Evolutionary conservation across 2,888 invertebrate species (phyloP), one percentile per base, ranked within the genome.

Genomic region (Axea sp.): DNA sequence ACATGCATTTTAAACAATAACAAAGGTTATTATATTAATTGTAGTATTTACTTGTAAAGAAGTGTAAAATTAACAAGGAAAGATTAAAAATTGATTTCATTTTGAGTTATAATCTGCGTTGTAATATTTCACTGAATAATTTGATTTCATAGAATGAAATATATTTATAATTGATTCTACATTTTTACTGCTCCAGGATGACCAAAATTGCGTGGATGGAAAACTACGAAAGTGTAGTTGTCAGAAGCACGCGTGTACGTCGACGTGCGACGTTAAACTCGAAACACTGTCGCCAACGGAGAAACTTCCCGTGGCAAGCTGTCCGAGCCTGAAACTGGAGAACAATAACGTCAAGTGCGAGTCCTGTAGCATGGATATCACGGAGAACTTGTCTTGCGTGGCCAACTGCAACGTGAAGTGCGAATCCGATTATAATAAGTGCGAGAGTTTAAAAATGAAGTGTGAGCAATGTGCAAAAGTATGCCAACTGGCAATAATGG

Each of bases 291-390:
- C 86, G 22, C 87, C 87, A 8, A 77, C 78, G 8, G 83, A 83
- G 53, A 82, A 83, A 45, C 37, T 84, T 31, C 73, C 82, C n/a
- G 71, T 76, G 9, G 49, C 77, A 22, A 78, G 64, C 19, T 83
- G 80, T 60, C 78, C 77, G 4, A 75, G 60, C 30, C 83, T 86
- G 55, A 87, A 87, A 57, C 53, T 85, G 41, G 87, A 87, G 64
- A 86, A 86, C 75, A 87, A 86, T 75, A 86, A 87, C 62, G 86
- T 87, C 19, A 87, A 87, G 76, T 87, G 87, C 75, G 87, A 87
- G 30, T 82, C 86, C 15, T 85, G 86, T 73, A 86, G 82, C 60
- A 81, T 82, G 33, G 83, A 84, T 33, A 78, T 84, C 37, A 77
- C 78, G 11, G 83, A 83, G 3, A 83, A 83, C 72, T 28, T 86